Percentiles rank a stretch among this genome's conserved stretches.
Conservation (phyloP, 2,888 invertebrate genomes). For the Lycophotia porphyrea region DNA sequence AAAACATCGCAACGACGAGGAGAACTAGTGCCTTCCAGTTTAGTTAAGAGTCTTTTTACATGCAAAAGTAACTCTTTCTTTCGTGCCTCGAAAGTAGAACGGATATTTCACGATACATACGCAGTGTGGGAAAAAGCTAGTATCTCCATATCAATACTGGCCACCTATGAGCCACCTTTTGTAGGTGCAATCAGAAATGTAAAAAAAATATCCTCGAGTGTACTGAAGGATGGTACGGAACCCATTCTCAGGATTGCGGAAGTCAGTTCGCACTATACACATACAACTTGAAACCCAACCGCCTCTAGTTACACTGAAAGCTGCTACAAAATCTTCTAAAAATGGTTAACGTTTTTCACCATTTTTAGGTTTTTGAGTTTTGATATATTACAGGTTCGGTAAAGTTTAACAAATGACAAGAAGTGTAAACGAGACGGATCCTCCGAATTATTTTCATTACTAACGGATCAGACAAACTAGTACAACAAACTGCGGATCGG, state of each 20-base stretch:
- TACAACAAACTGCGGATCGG: background rate
- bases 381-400: background rate
- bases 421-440: background rate
- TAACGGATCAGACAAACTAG: background rate
- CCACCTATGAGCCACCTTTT: background rate
- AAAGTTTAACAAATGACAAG: background rate
- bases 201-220: background rate
- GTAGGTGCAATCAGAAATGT: background rate
- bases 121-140: too few species aligned
- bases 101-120: background rate
- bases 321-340: background rate
- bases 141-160: background rate
- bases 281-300: constrained; percentile 3
- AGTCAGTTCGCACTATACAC: background rate
- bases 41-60: too few species aligned
- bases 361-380: constrained; percentile 14
- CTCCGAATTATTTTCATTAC: background rate
- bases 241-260: background rate
- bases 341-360: too few species aligned
- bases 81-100: too few species aligned
- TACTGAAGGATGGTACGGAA: background rate
- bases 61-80: too few species aligned
- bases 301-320: background rate
- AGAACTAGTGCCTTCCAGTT: too few species aligned
- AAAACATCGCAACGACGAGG: too few species aligned